Base-by-base conservation (phyloP, 2,888 invertebrate species). In the Caenorhabditis panamensis region DNA sequence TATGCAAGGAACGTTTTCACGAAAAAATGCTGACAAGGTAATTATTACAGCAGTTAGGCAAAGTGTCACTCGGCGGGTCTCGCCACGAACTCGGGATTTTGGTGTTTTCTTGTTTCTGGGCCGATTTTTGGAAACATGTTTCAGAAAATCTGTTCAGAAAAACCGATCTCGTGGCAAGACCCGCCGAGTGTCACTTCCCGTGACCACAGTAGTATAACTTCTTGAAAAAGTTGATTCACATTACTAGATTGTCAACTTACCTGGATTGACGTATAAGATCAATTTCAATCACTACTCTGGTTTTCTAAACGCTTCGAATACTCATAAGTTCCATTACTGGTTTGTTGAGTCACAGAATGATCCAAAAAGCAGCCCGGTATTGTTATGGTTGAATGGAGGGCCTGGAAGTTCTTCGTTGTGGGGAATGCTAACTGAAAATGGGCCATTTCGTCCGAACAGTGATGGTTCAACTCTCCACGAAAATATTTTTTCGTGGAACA, bases 341-440 rank as follows among this genome's bases (percentile, higher is more conserved):
- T 82, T 85, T 41, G 82, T 84, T 1, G 85, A 86, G 51, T 69
- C 79, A 9, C 83, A 85, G 44, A 58, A 53, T n/a, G 61, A 82
- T 51, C 83, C 85, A 8, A 9, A 54, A 0, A 72, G 63, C 18
- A 82, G 67, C 22, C 86, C 86, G 36, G 66, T 85, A 2, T 61
- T 86, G n/a, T 62, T 86, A 0, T 86, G 86, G 86, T 54, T 86
- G 4, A 86, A 86, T 63, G 86, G 86, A 9, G 92, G 84, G 26
- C 84, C 84, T 16, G 84, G 84, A 49, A 73, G 73, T 37, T 82
- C 82, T 1, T 83, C 83, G 11, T 26, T 85, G 0, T 78, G 71
- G 77, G 92, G 92, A 20, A 86, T 92, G 24, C 85, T 92, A 8
- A 89, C 91, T 9, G 92, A 92, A 79, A 89, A 91, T 84, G 92